Evolutionary conservation across 2,888 invertebrate genomes (phyloP).

Genomic region (Agrypnus murinus): DNA sequence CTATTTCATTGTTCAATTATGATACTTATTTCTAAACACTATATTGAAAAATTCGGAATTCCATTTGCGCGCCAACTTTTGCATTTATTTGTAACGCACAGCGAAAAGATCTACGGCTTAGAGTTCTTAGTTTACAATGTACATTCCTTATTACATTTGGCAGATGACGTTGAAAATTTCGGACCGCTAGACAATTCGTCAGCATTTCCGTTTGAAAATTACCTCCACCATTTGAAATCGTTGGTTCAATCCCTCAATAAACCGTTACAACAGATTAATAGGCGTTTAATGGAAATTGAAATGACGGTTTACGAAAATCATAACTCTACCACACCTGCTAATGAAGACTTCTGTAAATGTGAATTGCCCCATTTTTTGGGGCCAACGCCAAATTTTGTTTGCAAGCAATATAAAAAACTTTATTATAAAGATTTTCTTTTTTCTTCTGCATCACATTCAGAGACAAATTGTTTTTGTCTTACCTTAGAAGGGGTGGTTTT

Average conservation of each 20-base stretch:
- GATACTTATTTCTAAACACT: neutral
- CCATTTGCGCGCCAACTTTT: slow-evolving; percentile 23
- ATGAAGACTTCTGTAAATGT: neutral
- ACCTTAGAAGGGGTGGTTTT: too few relatives aligned
- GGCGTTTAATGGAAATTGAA: slow-evolving; percentile 20
- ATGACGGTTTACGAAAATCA: slow-evolving; percentile 10
- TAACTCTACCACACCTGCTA: neutral
- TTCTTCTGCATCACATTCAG: too few relatives aligned
- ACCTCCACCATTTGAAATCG: slow-evolving; percentile 44
- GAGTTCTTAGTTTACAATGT: too few relatives aligned
- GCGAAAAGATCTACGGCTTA: too few relatives aligned
- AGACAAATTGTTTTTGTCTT: too few relatives aligned
- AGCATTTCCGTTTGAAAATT: slow-evolving; percentile 47
- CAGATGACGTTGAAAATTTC: slow-evolving; percentile 45
- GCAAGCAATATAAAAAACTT: slow-evolving; percentile 3
- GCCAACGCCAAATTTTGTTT: slow-evolving; percentile 21
- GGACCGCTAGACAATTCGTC: slow-evolving; percentile 47
- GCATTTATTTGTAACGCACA: slow-evolving; percentile 44
- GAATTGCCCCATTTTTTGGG: slow-evolving; percentile 1
- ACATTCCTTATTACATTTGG: slow-evolving; percentile 35
- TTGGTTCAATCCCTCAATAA: slow-evolving; percentile 44
- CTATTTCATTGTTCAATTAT: slow-evolving; percentile 10
- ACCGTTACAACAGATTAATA: slow-evolving; percentile 46
- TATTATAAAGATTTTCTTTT: too few relatives aligned
- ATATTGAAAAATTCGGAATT: slow-evolving; percentile 1